Base-by-base conservation (phyloP, 2,888 invertebrate species). In the Stictocephala bisonia region DNA sequence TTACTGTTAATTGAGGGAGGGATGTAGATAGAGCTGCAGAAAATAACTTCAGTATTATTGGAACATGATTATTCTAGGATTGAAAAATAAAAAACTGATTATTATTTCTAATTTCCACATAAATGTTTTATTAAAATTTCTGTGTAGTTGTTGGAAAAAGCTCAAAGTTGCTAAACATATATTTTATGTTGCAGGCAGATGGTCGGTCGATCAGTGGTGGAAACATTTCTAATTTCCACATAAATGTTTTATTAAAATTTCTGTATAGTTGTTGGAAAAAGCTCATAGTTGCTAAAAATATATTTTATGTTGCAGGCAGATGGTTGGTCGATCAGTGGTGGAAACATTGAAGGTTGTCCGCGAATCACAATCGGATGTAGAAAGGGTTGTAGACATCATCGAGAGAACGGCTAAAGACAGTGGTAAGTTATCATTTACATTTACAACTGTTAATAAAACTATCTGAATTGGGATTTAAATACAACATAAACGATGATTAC, bases 191-290 rank as follows among this genome's bases (percentile, higher is more conserved):
- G 31, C 85, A 90, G 90, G 79, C 87, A 88, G 83, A 84, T 87
- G 84, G 87, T 88, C 71, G 87, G 88, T 1, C 84, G 87, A 74
- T 84, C 87, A 75, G 83, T 90, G 72, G 82, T 88, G 81, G 88
- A 89, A 76, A 85, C 89, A 69, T 86, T 88, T 78, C 84, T 85
- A 74, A 83, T 83, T 74, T 77, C n/a, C n/a, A n/a, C n/a, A n/a
- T n/a, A n/a, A n/a, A n/a, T n/a, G n/a, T n/a, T n/a, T n/a, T n/a
- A n/a, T n/a, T n/a, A n/a, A n/a, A n/a, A n/a, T n/a, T n/a, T n/a
- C n/a, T n/a, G n/a, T n/a, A n/a, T n/a, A n/a, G n/a, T n/a, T 35
- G 35, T 35, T 35, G 9, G 13, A 35, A 9, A 35, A 35, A 35
- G 7, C 9, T 35, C 7, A 9, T 9, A 7, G 7, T 35, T 35